These are phyloP conservation scores for Osmoderma eremita DNA, from an alignment of 2,888 invertebrate genomes.

Conservation along the genomic window DNA sequence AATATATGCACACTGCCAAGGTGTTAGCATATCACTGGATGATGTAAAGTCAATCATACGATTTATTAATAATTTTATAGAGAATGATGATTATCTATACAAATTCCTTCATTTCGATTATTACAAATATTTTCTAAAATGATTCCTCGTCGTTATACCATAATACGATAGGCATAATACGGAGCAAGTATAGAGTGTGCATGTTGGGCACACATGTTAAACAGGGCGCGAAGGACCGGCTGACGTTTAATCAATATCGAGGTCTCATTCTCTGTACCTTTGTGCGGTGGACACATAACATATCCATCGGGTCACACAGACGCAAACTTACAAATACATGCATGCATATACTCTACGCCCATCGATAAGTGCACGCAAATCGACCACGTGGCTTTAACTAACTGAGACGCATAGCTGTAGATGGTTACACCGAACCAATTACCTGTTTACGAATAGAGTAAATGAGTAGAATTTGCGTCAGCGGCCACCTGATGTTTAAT, in stretches of 20 bases:
- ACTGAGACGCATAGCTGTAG: not conserved
- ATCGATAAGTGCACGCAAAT: conserved; percentile 9
- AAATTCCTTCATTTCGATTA: no score
- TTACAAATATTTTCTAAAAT: no score
- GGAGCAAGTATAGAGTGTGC: no score
- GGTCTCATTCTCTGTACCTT: conserved; percentile 48
- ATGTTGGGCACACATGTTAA: conserved; percentile 57
- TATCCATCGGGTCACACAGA: conserved; percentile 46
- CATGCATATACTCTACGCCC: not conserved
- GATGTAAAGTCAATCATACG: no score
- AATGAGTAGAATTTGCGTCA: conserved; percentile 4
- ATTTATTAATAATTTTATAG: no score
- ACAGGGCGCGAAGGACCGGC: conserved; percentile 61
- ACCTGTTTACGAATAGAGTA: conserved; percentile 39
- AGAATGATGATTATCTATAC: no score
- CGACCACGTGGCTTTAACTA: not conserved
- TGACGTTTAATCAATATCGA: conserved; percentile 62
- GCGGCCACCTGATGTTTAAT: no score
- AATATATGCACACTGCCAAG: no score
- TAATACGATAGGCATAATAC: no score
- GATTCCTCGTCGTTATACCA: no score
- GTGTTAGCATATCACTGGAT: no score
- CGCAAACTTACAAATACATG: conserved; percentile 1
- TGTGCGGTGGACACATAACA: conserved; percentile 52
- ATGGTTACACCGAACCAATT: conserved; percentile 27